These are phyloP conservation scores for Clitarchus hookeri DNA, from an alignment of 2,888 invertebrate species.

Conservation along the genomic window DNA sequence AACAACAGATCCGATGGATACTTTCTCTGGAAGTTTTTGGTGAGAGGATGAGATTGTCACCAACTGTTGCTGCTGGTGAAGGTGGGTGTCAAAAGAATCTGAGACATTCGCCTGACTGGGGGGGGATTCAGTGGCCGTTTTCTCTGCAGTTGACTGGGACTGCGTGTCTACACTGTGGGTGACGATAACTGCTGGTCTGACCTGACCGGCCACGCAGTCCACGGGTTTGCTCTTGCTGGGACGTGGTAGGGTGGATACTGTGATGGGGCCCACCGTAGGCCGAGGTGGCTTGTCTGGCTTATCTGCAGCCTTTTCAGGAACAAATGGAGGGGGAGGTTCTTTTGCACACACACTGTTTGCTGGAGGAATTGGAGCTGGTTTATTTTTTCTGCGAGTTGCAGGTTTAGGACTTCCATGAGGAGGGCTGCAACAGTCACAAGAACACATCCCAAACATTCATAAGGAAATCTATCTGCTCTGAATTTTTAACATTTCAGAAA, in stretches of 20 bases:
- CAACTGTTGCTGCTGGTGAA: conserved; percentile 11
- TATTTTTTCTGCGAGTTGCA: conserved; percentile 72
- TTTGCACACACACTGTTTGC: conserved; percentile 26
- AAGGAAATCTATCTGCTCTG: too few species aligned
- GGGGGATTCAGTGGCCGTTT: neutral
- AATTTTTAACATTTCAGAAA: too few species aligned
- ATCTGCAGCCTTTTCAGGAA: conserved; percentile 56
- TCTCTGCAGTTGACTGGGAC: conserved; percentile 19
- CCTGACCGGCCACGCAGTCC: conserved; percentile 53
- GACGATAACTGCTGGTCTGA: conserved; percentile 42
- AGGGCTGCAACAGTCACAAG: conserved; percentile 62
- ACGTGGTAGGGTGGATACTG: conserved; percentile 64
- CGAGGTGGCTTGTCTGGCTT: conserved; percentile 69
- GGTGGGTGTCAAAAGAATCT: neutral
- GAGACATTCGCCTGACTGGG: neutral
- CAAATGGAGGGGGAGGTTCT: conserved; percentile 64
- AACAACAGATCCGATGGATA: conserved; percentile 16
- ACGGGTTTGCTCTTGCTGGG: conserved; percentile 59
- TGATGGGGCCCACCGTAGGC: conserved; percentile 60
- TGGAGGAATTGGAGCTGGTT: conserved; percentile 58
- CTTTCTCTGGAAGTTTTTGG: conserved; percentile 21
- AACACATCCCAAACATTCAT: neutral
- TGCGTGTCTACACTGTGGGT: neutral
- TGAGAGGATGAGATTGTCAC: conserved; percentile 23
- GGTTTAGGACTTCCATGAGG: conserved; percentile 77